Conservation (phyloP, 2,113 vertebrate genomes). For the Scomber japonicus region DNA sequence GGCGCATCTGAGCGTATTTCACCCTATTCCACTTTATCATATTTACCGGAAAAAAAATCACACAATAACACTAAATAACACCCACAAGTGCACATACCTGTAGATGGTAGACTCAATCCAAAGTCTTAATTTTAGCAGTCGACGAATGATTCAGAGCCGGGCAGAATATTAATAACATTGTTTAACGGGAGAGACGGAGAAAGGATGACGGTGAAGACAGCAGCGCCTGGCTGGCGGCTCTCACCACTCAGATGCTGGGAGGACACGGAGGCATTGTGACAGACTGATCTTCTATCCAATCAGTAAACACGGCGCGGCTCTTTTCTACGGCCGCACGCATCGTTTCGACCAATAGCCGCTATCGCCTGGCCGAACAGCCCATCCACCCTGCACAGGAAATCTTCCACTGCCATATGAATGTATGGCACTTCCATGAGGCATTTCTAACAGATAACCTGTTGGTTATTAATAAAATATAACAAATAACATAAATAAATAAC, state of each 20-base stretch:
- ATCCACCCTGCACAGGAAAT: conserved; percentile 31
- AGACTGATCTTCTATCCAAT: conserved; percentile 67
- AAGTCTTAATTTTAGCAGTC: conserved; percentile 4
- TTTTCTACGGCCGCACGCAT: not conserved
- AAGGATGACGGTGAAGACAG: conserved; percentile 59
- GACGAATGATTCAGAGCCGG: conserved; percentile 33
- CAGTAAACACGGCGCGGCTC: not conserved
- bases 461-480: too few species aligned
- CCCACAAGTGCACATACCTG: conserved; percentile 55
- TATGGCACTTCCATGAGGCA: conserved; percentile 9
- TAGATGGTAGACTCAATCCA: conserved; percentile 57
- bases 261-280: conserved; percentile 36
- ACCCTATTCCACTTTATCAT: not conserved
- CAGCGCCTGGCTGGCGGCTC: conserved; percentile 71
- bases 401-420: conserved; percentile 23
- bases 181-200: conserved; percentile 48
- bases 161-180: conserved; percentile 62
- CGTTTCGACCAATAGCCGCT: conserved; percentile 64
- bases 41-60: not conserved
- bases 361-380: not conserved
- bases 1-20: conserved; percentile 31
- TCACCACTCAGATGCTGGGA: conserved; percentile 61
- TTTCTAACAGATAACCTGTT: conserved; percentile 23
- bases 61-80: not conserved
- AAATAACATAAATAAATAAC: too few species aligned